Conservation (phyloP, 2,888 invertebrate genomes). For the Synanthedon formicaeformis region DNA sequence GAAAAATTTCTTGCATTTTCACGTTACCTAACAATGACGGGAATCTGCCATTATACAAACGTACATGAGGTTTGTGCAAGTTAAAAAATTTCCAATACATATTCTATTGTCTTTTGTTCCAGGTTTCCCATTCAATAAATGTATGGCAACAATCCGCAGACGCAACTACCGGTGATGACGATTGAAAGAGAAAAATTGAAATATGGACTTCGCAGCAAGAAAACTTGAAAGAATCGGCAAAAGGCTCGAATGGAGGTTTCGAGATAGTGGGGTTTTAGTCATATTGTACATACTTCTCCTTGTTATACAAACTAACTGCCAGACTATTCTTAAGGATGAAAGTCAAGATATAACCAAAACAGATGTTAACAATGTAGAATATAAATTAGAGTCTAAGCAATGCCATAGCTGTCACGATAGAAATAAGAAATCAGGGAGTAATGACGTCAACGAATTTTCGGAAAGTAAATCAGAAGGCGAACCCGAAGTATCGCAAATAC, state of each 20-base stretch:
- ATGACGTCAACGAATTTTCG: slow-evolving; percentile 12
- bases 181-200: slow-evolving; percentile 25
- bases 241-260: slow-evolving; percentile 40
- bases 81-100: not conserved
- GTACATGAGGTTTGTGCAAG: not conserved
- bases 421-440: slow-evolving; percentile 25
- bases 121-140: slow-evolving; percentile 32
- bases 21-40: not conserved
- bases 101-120: slow-evolving; percentile 27
- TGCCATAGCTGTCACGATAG: slow-evolving; percentile 62
- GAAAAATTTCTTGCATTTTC: not conserved
- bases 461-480: slow-evolving; percentile 14
- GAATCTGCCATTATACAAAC: not conserved
- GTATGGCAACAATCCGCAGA: slow-evolving; percentile 2
- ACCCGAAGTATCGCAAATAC: slow-evolving; percentile 11
- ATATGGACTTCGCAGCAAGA: slow-evolving; percentile 40
- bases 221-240: slow-evolving; percentile 25
- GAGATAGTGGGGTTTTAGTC: slow-evolving; percentile 26
- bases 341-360: slow-evolving; percentile 47
- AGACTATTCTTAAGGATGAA: slow-evolving; percentile 24
- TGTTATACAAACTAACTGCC: slow-evolving; percentile 32
- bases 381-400: slow-evolving; percentile 45
- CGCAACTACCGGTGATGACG: slow-evolving; percentile 43
- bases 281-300: slow-evolving; percentile 38
- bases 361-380: slow-evolving; percentile 36